These are phyloP conservation scores for Cinara cedri DNA, from an alignment of 2,888 invertebrate species.

Conservation along the genomic window DNA sequence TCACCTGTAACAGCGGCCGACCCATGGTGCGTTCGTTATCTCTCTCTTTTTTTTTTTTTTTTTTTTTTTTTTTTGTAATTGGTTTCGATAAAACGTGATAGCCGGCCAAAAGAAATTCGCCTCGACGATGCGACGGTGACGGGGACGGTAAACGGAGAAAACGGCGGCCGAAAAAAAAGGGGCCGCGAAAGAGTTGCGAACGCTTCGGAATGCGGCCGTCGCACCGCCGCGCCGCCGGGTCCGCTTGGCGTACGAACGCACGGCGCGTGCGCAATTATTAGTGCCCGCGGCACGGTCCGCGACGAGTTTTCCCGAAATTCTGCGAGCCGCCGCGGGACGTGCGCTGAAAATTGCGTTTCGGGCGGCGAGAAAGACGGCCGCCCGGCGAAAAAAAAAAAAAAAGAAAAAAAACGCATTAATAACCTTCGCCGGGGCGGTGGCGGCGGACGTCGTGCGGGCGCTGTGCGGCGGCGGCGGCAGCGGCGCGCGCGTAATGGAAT, in stretches of 20 bases:
- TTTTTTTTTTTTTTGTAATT: too few relatives aligned
- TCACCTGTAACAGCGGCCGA: too few relatives aligned
- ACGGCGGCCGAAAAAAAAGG: neutral
- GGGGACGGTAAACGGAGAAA: too few relatives aligned
- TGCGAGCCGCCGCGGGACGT: neutral
- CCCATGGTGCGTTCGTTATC: too few relatives aligned
- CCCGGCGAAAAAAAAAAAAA: neutral
- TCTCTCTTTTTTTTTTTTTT: too few relatives aligned
- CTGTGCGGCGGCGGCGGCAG: neutral
- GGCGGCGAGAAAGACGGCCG: neutral
- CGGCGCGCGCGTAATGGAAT: slow-evolving; percentile 9
- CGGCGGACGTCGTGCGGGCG: neutral
- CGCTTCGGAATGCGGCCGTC: neutral
- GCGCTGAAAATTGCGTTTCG: slow-evolving; percentile 30
- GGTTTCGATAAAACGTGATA: too few relatives aligned
- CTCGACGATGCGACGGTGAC: too few relatives aligned
- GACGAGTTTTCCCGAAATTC: neutral
- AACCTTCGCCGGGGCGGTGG: neutral
- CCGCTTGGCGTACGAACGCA: too few relatives aligned
- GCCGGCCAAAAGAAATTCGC: too few relatives aligned
- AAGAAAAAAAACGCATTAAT: slow-evolving; percentile 46
- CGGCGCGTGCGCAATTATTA: neutral
- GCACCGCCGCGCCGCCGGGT: too few relatives aligned
- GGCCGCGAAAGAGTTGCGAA: neutral
- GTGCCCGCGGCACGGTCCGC: neutral